Conservation (phyloP, 2,797 vertebrate species). For the Merluccius polli region DNA sequence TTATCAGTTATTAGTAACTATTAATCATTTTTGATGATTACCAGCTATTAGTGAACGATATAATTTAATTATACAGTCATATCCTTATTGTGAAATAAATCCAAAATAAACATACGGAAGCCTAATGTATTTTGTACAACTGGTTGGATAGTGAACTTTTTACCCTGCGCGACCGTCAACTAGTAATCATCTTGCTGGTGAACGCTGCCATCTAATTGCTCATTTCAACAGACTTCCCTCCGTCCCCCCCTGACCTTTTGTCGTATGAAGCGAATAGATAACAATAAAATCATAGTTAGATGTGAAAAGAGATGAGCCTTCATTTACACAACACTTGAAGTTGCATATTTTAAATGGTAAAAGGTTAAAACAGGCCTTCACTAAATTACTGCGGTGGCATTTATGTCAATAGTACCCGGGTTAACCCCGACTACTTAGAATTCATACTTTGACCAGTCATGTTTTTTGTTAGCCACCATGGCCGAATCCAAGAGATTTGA, state of each 20-base stretch:
- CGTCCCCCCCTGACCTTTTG: not conserved
- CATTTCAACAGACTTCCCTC: not conserved
- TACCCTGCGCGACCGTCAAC: conserved; percentile 17
- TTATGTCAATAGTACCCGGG: conserved; percentile 21
- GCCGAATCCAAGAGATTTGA: conserved; percentile 42
- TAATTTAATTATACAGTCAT: not conserved
- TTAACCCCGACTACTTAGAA: conserved; percentile 8
- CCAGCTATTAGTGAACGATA: not conserved
- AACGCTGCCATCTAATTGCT: not conserved
- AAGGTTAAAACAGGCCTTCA: conserved; percentile 16
- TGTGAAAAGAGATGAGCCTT: conserved; percentile 10
- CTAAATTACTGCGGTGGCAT: conserved; percentile 6
- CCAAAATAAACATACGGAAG: not conserved
- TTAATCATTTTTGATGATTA: not conserved
- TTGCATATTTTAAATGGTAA: conserved; percentile 13
- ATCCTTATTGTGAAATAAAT: not conserved
- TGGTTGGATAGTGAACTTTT: not conserved
- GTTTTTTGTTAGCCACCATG: conserved; percentile 26
- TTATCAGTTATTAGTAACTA: not conserved
- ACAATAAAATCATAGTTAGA: conserved; percentile 14
- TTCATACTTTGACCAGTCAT: conserved; percentile 23
- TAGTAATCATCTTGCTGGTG: conserved; percentile 27
- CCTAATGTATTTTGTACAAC: not conserved
- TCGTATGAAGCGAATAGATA: not conserved
- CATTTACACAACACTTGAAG: conserved; percentile 14